phyloP scores from a whole-genome alignment of 2,888 invertebrate genomes.

The Eustalomyia histrio region DNA sequence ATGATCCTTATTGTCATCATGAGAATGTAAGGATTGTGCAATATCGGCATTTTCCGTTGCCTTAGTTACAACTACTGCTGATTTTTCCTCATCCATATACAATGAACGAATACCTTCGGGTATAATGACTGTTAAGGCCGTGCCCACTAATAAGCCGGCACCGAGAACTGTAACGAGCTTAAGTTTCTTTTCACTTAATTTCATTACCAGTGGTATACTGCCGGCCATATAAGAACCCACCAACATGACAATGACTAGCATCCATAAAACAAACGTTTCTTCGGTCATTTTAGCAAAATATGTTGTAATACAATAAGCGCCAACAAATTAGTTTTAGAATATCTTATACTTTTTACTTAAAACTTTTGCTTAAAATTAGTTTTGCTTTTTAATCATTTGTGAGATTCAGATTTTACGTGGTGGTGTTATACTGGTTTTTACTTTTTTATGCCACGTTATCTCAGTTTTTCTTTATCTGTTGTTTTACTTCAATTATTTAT shows the following conservation, averaged over 20 bases:
- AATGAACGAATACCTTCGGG: conserved; percentile 97
- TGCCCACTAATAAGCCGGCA: conserved; percentile 97
- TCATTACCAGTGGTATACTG: conserved; percentile 95
- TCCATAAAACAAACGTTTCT: conserved; percentile 89
- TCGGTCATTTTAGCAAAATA: conserved; percentile 80
- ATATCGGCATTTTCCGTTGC: conserved; percentile 6
- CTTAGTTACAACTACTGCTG: neutral
- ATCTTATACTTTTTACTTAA: neutral
- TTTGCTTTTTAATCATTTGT: conserved; percentile 16
- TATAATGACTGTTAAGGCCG: conserved; percentile 98
- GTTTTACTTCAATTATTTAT: neutral
- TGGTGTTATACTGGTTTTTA: conserved; percentile 19
- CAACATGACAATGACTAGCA: conserved; percentile 95
- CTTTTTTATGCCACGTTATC: conserved; percentile 57
- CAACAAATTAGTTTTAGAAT: neutral
- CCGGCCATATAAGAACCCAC: conserved; percentile 97
- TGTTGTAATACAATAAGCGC: neutral
- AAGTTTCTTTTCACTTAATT: conserved; percentile 97
- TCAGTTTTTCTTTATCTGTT: conserved; percentile 18
- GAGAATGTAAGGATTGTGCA: neutral
- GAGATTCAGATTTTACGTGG: conserved; percentile 11
- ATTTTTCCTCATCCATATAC: conserved; percentile 79
- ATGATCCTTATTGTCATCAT: conserved; percentile 70
- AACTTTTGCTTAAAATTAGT: neutral
- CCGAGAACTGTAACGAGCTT: conserved; percentile 97